Conservation (phyloP, 2,113 vertebrate genomes). For the Engraulis encrasicolus region DNA sequence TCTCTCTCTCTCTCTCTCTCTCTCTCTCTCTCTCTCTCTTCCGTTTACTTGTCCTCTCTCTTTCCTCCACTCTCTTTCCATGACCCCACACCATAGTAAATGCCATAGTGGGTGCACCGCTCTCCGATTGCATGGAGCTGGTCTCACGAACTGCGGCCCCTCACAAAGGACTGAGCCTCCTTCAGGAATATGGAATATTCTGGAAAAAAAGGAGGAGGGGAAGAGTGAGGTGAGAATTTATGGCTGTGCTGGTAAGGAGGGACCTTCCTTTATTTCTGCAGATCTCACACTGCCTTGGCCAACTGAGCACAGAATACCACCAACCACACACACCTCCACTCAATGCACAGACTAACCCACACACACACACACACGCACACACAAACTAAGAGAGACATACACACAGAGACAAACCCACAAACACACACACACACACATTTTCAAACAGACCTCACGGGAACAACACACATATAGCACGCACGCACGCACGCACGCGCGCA, state of each 20-base stretch:
- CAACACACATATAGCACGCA: too few species aligned
- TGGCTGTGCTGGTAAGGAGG: conserved; percentile 25
- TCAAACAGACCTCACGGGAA: too few species aligned
- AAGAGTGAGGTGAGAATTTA: conserved; percentile 61
- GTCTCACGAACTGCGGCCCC: conserved; percentile 25
- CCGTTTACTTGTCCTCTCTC: conserved; percentile 30
- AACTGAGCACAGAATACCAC: background rate
- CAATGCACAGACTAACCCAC: too few species aligned
- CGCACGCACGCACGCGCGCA: background rate
- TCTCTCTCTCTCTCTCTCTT: conserved; percentile 43
- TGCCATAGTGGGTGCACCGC: conserved; percentile 47
- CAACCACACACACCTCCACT: background rate
- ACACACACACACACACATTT: too few species aligned
- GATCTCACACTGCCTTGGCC: background rate
- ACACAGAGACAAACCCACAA: too few species aligned
- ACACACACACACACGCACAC: background rate
- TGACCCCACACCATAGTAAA: conserved; percentile 30
- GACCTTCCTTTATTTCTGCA: background rate
- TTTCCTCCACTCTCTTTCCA: conserved; percentile 23
- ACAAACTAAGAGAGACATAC: too few species aligned
- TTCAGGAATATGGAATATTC: conserved; percentile 52
- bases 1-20: conserved; percentile 8
- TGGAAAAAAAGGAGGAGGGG: conserved; percentile 45
- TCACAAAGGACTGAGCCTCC: conserved; percentile 49
- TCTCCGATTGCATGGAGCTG: conserved; percentile 51